These are phyloP conservation scores for Syndactyla subalaris DNA, from an alignment of 2,797 vertebrate genomes.

Conservation along the genomic window DNA sequence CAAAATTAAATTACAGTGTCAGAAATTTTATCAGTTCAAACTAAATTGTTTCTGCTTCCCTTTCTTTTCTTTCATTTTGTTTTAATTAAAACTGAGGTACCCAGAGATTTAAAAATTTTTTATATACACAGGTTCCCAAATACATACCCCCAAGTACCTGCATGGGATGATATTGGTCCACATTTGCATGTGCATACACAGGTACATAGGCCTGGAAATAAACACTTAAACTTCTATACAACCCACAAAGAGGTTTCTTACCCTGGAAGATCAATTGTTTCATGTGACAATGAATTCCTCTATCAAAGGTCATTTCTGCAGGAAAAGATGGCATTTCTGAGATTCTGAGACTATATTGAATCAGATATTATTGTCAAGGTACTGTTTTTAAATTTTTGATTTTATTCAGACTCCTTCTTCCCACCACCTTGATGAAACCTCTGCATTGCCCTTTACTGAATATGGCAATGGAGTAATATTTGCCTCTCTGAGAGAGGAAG, in stretches of 20 bases:
- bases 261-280: background rate
- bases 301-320: background rate
- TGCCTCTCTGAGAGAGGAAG: background rate
- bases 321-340: background rate
- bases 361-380: background rate
- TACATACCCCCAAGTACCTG: background rate
- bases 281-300: background rate
- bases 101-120: background rate
- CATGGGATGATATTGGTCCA: background rate
- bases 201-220: background rate
- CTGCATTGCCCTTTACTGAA: background rate
- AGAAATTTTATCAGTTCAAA: background rate
- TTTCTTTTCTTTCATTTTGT: background rate
- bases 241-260: background rate
- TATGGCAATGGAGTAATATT: background rate
- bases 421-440: background rate
- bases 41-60: background rate
- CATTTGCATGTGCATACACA: background rate
- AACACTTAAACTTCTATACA: background rate
- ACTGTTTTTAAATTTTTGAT: background rate
- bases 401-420: background rate
- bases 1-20: background rate
- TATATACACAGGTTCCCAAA: background rate
- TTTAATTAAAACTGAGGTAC: background rate
- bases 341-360: background rate